phyloP scores from a whole-genome alignment of 2,113 vertebrate genomes.

The Phasianus colchicus region DNA sequence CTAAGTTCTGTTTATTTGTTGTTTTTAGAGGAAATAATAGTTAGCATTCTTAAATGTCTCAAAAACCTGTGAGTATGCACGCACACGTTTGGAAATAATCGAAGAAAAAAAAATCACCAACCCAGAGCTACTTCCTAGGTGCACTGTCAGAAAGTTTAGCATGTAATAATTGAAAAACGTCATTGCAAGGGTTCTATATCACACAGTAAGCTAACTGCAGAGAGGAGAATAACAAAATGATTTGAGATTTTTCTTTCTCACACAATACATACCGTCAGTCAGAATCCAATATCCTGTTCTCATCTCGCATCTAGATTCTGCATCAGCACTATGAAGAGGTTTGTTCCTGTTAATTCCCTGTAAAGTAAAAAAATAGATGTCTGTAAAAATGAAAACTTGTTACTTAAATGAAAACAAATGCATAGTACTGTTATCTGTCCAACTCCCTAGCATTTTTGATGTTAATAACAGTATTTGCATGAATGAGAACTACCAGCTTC shows the following conservation, averaged over 20 bases:
- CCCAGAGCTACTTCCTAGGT: not conserved
- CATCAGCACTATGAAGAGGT: not conserved
- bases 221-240: not conserved
- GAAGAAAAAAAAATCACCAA: not conserved
- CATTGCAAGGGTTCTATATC: not conserved
- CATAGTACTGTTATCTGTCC: not conserved
- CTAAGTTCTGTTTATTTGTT: not conserved
- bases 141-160: not conserved
- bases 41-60: not conserved
- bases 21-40: not conserved
- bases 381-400: not conserved
- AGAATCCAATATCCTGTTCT: not conserved
- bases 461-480: not conserved
- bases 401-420: not conserved
- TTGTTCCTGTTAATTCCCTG: not conserved
- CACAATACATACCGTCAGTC: not conserved
- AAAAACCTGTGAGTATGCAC: not conserved
- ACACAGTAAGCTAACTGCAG: not conserved
- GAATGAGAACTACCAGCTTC: not conserved
- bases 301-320: not conserved
- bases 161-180: not conserved
- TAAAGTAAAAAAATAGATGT: not conserved
- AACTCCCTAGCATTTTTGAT: not conserved
- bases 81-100: no score
- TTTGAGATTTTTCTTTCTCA: not conserved